A percentile compares a stretch with the other conserved stretches of the same genome.
Conservation (phyloP, 2,888 invertebrate genomes). For the Strigamia maritima region DNA sequence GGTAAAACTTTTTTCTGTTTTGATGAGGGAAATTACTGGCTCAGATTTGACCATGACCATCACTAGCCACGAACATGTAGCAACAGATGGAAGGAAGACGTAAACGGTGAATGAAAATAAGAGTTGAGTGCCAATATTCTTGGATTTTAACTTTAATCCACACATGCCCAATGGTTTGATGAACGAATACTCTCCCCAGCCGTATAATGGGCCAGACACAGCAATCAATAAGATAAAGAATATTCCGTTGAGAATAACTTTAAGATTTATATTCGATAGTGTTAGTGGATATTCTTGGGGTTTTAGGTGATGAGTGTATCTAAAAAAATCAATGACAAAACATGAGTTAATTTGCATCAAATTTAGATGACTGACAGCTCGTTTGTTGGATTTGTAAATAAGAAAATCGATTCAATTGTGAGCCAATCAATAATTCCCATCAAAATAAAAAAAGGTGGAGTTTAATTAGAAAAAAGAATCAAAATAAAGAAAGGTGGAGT, state of each 20-base stretch:
- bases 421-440: no score
- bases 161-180: background rate
- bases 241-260: slow-evolving; percentile 40
- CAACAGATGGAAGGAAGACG: background rate
- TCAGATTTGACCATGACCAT: background rate
- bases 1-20: background rate
- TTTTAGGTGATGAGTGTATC: slow-evolving; percentile 41
- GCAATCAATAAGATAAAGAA: slow-evolving; percentile 40
- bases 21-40: background rate
- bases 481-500: no score
- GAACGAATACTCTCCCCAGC: slow-evolving; percentile 41
- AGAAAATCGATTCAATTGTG: background rate
- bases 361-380: background rate
- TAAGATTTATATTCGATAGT: slow-evolving; percentile 40
- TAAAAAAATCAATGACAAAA: background rate
- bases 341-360: no score
- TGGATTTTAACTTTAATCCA: background rate
- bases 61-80: background rate
- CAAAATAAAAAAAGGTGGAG: no score
- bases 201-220: slow-evolving; percentile 42
- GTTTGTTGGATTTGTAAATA: no score
- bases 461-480: no score
- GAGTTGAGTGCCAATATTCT: background rate
- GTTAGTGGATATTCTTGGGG: slow-evolving; percentile 41
- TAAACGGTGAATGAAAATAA: background rate